phyloP scores from a whole-genome alignment of 2,113 vertebrate species.

The Salvator merianae region DNA sequence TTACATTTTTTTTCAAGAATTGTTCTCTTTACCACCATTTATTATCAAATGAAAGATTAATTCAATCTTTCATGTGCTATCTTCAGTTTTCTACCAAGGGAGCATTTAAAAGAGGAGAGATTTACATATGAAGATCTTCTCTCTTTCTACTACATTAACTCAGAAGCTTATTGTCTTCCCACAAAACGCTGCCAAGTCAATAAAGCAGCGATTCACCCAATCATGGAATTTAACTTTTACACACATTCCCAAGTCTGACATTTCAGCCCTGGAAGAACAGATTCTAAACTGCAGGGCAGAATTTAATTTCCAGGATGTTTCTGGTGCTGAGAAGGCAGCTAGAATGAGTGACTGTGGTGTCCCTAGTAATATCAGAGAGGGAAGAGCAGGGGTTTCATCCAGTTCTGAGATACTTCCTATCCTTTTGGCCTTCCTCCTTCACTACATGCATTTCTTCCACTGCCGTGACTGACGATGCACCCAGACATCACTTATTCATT shows the following conservation, averaged over 20 bases:
- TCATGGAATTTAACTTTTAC: background rate
- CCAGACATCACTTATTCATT: no score
- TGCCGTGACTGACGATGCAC: no score
- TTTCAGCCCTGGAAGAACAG: constrained; percentile 6
- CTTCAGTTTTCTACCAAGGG: background rate
- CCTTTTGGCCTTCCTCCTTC: no score
- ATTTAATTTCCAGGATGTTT: background rate
- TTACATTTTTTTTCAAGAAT: background rate
- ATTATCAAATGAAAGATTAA: background rate
- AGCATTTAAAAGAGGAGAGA: background rate
- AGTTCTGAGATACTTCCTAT: no score
- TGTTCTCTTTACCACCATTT: background rate
- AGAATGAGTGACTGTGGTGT: no score
- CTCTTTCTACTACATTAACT: background rate
- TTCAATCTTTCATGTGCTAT: constrained; percentile 23
- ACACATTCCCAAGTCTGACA: background rate
- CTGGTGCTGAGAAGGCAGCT: no score
- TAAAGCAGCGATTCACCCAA: background rate
- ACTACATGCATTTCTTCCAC: no score
- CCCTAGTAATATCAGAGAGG: no score
- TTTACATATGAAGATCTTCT: background rate
- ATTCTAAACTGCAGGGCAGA: background rate
- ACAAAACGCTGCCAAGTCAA: accelerated
- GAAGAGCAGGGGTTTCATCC: no score
- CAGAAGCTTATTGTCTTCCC: background rate